Evolutionary conservation across 2,888 invertebrate genomes (phyloP), one percentile per base, ranked within the genome.

Genomic region (Lysandra coridon): DNA sequence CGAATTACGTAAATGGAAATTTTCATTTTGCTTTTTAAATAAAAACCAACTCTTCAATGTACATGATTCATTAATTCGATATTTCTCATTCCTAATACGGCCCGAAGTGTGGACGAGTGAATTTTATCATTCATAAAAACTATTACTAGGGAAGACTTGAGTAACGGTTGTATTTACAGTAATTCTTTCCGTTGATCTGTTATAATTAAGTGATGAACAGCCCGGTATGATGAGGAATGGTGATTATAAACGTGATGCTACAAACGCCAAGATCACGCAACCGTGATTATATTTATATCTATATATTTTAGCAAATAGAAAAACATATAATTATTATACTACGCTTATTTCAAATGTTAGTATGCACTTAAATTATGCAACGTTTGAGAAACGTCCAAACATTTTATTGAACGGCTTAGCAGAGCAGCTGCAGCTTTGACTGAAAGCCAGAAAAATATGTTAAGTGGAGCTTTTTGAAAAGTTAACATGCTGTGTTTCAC

Each of bases 111-210:
- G 17, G 37, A 69, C 69, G 33, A 69, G 64, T 69, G 12, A 33
- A 14, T 69, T 69, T 69, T 69, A 76, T 3, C 33, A 17, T 57
- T 76, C 33, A 33, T 76, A 33, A 76, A 57, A 69, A 69, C 14
- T 37, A 33, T 6, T 17, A 76, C 76, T 76, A 76, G 53, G 57
- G 76, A 76, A 75, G 14, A 37, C 49, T 76, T 53, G 53, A 57
- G 17, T 76, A 76, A 76, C 76, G 57, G 76, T 76, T 75, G 75
- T 30, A 49, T 75, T 76, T 57, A 76, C 76, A 33, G 76, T 76
- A 76, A 76, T 76, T 76, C 49, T 76, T 76, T 76, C 76, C 76
- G 76, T 76, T 76, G 76, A 76, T 76, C 76, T 76, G 76, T 76
- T 53, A 76, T 57, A 76, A 76, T 53, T 76, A 76, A 76, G 53